Evolutionary conservation across 2,797 vertebrate species (phyloP).

Genomic region (Discoglossus pictus): DNA sequence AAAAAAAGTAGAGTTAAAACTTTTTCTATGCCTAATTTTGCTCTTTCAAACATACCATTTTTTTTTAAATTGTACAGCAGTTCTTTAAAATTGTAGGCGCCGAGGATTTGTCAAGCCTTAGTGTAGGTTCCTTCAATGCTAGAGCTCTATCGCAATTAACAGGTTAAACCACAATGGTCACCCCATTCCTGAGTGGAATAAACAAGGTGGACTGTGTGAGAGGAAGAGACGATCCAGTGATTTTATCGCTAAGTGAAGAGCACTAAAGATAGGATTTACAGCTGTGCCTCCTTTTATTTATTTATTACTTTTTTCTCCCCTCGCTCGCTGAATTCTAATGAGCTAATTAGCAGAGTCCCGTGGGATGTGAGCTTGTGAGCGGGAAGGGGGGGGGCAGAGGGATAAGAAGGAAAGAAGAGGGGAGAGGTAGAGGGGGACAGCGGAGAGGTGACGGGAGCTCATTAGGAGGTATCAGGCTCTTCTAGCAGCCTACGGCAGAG

Average conservation of each 20-base stretch:
- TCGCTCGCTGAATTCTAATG: constrained; percentile 31
- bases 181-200: constrained; percentile 12
- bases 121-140: neutral
- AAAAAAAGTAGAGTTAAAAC: no score
- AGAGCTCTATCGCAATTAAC: constrained; percentile 9
- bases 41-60: no score
- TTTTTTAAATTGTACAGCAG: no score
- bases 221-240: constrained; percentile 39
- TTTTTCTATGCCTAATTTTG: no score
- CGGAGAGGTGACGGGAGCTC: constrained; percentile 40
- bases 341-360: constrained; percentile 51
- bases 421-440: constrained; percentile 26
- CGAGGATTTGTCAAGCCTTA: no score
- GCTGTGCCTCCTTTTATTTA: constrained; percentile 48
- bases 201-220: constrained; percentile 36
- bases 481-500: constrained; percentile 45
- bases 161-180: constrained; percentile 25
- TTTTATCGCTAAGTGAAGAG: constrained; percentile 49
- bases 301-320: constrained; percentile 52
- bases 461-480: constrained; percentile 44
- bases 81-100: no score
- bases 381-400: constrained; percentile 13
- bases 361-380: constrained; percentile 38
- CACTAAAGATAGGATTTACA: constrained; percentile 50
- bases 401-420: constrained; percentile 29